phyloP scores from a whole-genome alignment of 1,140 invertebrate genomes.

The Sitobion miscanthi region DNA sequence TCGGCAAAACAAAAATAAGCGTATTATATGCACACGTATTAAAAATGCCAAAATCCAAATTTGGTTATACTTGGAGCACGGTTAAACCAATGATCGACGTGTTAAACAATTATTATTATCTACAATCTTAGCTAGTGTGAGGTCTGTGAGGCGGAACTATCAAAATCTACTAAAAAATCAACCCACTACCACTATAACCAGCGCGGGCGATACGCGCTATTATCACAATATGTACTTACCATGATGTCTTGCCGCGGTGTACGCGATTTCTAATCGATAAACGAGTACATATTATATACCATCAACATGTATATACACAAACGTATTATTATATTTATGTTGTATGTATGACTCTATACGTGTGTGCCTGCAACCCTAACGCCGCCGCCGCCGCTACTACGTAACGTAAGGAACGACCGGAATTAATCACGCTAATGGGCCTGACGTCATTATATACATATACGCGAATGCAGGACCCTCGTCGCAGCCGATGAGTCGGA shows the following conservation, averaged over 20 bases:
- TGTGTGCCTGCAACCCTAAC: neutral
- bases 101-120: no score
- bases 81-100: no score
- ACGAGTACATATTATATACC: neutral
- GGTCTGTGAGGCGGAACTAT: no score
- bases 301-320: neutral
- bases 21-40: neutral
- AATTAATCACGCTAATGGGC: conserved; percentile 55
- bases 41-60: no score
- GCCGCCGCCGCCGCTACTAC: neutral
- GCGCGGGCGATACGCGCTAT: no score
- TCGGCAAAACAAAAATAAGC: neutral
- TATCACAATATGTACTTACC: neutral
- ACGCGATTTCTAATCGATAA: conserved; percentile 22
- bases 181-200: no score
- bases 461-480: neutral
- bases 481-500: conserved; percentile 49
- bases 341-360: neutral
- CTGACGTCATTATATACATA: conserved; percentile 37
- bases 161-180: no score
- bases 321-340: neutral
- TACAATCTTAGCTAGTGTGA: no score
- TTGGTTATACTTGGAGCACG: no score
- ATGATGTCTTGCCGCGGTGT: neutral
- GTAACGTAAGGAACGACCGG: conserved; percentile 3